A percentile compares a stretch with the other conserved stretches of the same genome.
These are phyloP conservation scores for Grammomys dolichurus DNA, from an alignment of 2,113 vertebrate genomes.

Conservation along the genomic window DNA sequence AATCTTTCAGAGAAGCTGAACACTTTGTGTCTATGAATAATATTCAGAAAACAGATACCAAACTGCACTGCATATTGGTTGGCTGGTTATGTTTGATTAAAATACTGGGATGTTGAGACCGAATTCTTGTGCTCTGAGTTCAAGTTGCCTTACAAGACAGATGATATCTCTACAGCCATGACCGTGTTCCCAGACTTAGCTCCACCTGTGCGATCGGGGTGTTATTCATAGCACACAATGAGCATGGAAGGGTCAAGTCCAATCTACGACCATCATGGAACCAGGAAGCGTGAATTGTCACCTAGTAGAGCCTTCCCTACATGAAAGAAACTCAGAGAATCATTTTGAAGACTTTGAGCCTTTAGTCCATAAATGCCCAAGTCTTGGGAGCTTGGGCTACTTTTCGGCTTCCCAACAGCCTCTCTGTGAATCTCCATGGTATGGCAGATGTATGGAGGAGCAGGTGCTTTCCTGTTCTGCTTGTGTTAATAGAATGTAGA, in stretches of 20 bases:
- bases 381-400: constrained; percentile 16
- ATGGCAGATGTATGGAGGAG: neutral
- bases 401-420: constrained; percentile 37
- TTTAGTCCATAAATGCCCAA: neutral
- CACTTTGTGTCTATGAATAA: neutral
- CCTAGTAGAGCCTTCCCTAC: neutral
- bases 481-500: constrained; percentile 46
- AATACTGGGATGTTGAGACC: neutral
- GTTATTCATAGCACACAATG: neutral
- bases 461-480: neutral
- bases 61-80: neutral
- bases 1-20: constrained; percentile 28
- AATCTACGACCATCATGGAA: neutral
- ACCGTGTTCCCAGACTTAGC: neutral
- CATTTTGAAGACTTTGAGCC: neutral
- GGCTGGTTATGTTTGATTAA: constrained; percentile 36
- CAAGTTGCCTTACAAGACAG: neutral
- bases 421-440: neutral
- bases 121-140: neutral
- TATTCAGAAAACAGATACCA: constrained; percentile 13
- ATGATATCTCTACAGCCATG: neutral
- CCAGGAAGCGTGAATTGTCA: neutral
- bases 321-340: neutral
- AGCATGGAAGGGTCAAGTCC: neutral
- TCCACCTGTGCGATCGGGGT: too few relatives aligned